Conservation (phyloP, 2,113 vertebrate species). For the Pomatostomus ruficeps region DNA sequence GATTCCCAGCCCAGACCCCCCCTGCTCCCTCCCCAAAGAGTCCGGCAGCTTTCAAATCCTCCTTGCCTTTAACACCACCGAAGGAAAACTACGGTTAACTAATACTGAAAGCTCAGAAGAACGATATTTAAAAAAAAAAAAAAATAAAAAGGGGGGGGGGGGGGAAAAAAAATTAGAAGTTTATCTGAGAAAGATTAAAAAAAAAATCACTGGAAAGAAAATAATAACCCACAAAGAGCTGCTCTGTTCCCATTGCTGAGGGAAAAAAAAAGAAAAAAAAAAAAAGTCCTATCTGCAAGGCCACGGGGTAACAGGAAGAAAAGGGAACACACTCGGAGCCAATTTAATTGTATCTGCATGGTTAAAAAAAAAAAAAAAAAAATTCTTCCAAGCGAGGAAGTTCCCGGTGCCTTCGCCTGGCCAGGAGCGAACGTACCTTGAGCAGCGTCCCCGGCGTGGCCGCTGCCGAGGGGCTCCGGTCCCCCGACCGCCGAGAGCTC, state of each 20-base stretch:
- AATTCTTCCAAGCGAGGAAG: constrained; percentile 8
- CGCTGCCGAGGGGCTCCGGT: neutral
- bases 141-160: neutral
- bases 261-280: neutral
- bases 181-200: neutral
- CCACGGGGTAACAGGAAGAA: constrained; percentile 55
- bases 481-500: neutral
- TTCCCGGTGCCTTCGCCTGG: neutral
- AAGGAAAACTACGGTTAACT: neutral
- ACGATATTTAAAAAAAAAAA: neutral
- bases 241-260: constrained; percentile 29
- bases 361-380: neutral
- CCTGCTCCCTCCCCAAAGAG: neutral
- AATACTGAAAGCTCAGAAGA: neutral
- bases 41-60: neutral
- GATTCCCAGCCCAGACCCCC: neutral
- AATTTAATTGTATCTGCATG: constrained; percentile 41
- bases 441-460: neutral
- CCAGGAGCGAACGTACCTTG: constrained; percentile 45
- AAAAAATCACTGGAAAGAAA: neutral
- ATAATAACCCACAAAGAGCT: constrained; percentile 38
- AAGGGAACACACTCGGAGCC: constrained; percentile 33
- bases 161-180: neutral
- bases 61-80: constrained; percentile 25
- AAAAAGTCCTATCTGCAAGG: constrained; percentile 48